Percentiles rank a stretch among this genome's conserved stretches.
These are phyloP conservation scores for Urocolius indicus DNA, from an alignment of 2,113 vertebrate genomes.

Conservation along the genomic window DNA sequence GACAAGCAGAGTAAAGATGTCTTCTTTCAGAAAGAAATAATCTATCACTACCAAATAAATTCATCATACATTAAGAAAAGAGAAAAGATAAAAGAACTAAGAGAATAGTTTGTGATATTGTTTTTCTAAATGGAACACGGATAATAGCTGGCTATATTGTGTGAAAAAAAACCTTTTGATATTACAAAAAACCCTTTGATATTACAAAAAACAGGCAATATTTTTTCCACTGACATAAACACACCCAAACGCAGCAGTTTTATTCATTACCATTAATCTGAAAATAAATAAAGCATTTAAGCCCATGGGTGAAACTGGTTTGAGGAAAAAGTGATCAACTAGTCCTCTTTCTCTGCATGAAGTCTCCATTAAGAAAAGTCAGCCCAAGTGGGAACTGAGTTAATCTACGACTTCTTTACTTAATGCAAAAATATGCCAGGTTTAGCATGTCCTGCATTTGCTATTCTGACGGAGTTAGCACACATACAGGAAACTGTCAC, in stretches of 20 bases:
- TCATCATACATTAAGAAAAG: not conserved
- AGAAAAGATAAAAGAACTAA: not conserved
- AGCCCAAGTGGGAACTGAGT: slow-evolving; percentile 10
- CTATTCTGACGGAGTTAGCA: not conserved
- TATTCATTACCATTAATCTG: not conserved
- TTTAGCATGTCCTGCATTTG: slow-evolving; percentile 4
- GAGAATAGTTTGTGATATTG: not conserved
- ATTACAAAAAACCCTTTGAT: not conserved
- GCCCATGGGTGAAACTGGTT: not conserved
- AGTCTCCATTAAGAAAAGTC: slow-evolving; percentile 34
- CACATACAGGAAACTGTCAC: not conserved
- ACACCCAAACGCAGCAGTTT: not conserved
- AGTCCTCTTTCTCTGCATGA: slow-evolving; percentile 25
- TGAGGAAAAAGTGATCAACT: not conserved
- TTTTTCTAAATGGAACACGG: not conserved
- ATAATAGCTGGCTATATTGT: not conserved
- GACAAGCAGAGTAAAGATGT: not conserved
- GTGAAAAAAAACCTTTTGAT: not conserved
- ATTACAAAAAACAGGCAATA: not conserved
- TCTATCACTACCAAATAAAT: not conserved
- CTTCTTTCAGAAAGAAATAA: not conserved
- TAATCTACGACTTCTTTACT: slow-evolving; percentile 18
- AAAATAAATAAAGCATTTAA: slow-evolving; percentile 16
- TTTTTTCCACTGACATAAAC: not conserved
- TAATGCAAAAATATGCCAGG: not conserved